These are phyloP conservation scores for Meiosimyza decipiens DNA, from an alignment of 2,888 invertebrate species.

Conservation along the genomic window DNA sequence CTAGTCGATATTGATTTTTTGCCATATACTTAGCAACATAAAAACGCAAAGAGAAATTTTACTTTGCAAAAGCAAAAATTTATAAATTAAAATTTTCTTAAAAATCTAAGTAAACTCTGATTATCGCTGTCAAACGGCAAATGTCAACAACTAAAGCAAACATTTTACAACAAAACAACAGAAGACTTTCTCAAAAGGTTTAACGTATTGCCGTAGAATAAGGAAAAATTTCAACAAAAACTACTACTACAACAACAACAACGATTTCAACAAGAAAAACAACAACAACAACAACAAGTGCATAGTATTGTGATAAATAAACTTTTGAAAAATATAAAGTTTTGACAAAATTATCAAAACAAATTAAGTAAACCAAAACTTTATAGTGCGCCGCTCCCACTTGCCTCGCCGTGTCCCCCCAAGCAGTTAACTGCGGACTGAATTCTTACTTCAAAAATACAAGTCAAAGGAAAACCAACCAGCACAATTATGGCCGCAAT, in stretches of 20 bases:
- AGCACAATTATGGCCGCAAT: slow-evolving; percentile 77
- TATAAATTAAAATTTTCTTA: neutral
- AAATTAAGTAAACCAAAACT: too few relatives aligned
- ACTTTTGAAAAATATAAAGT: neutral
- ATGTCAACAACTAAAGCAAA: slow-evolving; percentile 2
- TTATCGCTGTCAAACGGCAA: neutral
- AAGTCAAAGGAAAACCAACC: slow-evolving; percentile 43
- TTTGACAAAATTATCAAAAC: too few relatives aligned
- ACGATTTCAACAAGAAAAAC: too few relatives aligned
- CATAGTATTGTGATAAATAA: slow-evolving; percentile 37
- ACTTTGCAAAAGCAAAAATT: neutral
- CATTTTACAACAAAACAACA: too few relatives aligned
- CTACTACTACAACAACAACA: too few relatives aligned
- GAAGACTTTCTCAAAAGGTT: too few relatives aligned
- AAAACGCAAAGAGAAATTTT: neutral
- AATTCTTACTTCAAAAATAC: slow-evolving; percentile 30
- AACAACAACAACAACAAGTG: slow-evolving; percentile 34
- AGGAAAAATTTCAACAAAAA: too few relatives aligned
- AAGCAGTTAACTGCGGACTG: neutral
- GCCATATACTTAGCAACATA: slow-evolving; percentile 9
- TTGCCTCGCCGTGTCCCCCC: neutral
- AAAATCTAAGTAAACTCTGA: neutral
- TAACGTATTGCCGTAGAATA: too few relatives aligned
- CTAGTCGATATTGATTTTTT: slow-evolving; percentile 28
- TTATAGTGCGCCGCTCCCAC: neutral